A percentile compares a stretch with the other conserved stretches of the same genome.
phyloP scores from a whole-genome alignment of 2,888 invertebrate species.

The Cantharis lateralis region DNA sequence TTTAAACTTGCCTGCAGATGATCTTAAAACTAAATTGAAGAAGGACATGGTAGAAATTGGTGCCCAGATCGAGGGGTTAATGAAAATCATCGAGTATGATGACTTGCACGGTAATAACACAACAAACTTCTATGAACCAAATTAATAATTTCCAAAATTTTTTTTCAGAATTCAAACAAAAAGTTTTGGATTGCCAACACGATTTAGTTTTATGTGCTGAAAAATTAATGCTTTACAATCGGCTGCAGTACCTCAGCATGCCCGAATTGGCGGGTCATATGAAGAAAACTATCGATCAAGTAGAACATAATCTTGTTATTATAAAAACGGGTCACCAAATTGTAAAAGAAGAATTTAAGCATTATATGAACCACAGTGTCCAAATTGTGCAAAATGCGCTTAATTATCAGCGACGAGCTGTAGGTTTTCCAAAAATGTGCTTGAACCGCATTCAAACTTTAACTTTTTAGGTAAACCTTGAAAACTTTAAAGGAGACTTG shows the following conservation, averaged over 20 bases:
- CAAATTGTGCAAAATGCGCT: background rate
- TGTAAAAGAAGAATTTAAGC: background rate
- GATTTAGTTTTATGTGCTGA: background rate
- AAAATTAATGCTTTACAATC: background rate
- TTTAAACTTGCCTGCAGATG: background rate
- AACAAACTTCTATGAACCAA: no score
- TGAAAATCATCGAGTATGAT: background rate
- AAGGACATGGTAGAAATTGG: background rate
- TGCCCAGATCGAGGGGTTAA: background rate
- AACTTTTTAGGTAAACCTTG: background rate
- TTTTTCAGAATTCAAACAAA: background rate
- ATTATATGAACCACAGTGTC: background rate
- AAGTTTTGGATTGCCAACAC: background rate
- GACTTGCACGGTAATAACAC: background rate
- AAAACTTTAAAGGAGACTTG: background rate
- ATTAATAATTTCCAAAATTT: no score
- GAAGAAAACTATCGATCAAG: background rate
- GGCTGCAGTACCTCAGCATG: background rate
- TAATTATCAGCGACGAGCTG: background rate
- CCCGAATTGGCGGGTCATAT: background rate
- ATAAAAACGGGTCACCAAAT: background rate
- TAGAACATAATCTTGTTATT: background rate
- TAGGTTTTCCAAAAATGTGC: background rate
- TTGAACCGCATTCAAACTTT: background rate
- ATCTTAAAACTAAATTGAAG: background rate